phyloP scores from a whole-genome alignment of 1,140 invertebrate genomes.

The Trinorchestia longiramus region DNA sequence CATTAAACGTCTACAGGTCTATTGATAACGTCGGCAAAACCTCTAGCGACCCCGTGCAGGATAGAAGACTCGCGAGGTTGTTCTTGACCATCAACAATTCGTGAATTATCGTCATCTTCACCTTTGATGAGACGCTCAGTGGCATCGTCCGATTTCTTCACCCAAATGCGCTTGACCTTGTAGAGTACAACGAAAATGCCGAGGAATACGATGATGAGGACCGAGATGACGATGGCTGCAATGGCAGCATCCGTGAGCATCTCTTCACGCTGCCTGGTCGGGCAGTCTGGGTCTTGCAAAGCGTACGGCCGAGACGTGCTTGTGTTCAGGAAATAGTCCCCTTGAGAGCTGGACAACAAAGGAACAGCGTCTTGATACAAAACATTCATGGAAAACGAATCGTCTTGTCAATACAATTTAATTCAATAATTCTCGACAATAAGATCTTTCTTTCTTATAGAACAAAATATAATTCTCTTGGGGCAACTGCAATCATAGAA shows the following conservation, averaged over 20 bases:
- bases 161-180: not conserved
- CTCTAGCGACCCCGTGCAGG: not conserved
- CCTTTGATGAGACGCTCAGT: not conserved
- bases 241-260: not conserved
- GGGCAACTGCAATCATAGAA: not conserved
- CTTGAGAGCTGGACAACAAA: not conserved
- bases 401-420: too few species aligned
- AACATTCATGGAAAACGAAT: not conserved
- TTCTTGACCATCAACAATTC: not conserved
- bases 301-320: not conserved
- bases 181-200: not conserved
- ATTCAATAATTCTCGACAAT: not conserved
- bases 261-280: not conserved
- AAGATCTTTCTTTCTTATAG: not conserved
- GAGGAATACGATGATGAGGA: not conserved
- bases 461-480: not conserved
- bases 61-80: not conserved
- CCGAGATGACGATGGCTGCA: not conserved
- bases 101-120: not conserved
- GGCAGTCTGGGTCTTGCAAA: not conserved
- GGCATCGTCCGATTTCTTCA: not conserved
- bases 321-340: conserved; percentile 30
- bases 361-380: not conserved
- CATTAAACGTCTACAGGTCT: conserved; percentile 15
- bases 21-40: conserved; percentile 19